These are phyloP conservation scores for Ormyrus pomaceus DNA, from an alignment of 2,888 invertebrate species.

Conservation along the genomic window DNA sequence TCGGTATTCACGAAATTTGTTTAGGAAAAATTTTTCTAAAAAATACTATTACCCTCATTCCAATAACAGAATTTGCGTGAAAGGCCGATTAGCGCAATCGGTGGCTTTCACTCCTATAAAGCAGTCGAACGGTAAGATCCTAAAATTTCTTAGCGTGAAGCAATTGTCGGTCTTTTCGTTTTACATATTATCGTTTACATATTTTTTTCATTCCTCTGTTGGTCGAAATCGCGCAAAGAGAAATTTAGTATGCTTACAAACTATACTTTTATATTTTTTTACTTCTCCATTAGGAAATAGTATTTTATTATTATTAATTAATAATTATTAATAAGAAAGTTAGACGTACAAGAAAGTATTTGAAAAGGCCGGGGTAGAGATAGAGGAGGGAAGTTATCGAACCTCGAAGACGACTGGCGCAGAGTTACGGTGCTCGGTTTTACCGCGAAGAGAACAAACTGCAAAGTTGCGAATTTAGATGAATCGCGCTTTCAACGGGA, in stretches of 20 bases:
- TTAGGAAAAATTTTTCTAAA: constrained; percentile 65
- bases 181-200: constrained; percentile 12
- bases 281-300: constrained; percentile 34
- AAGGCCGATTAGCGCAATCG: constrained; percentile 14
- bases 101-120: constrained; percentile 33
- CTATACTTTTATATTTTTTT: constrained; percentile 29
- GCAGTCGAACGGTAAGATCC: constrained; percentile 52
- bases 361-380: background rate
- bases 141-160: constrained; percentile 54
- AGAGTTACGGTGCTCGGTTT: constrained; percentile 25
- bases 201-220: constrained; percentile 29
- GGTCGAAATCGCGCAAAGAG: constrained; percentile 54
- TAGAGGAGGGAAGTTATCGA: constrained; percentile 18
- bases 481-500: constrained; percentile 49
- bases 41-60: constrained; percentile 66
- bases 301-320: constrained; percentile 28
- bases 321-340: constrained; percentile 45
- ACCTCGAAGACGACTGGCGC: constrained; percentile 44
- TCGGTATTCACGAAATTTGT: constrained; percentile 61
- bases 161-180: constrained; percentile 43
- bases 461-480: constrained; percentile 56
- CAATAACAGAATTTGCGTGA: constrained; percentile 51
- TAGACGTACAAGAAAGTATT: constrained; percentile 37
- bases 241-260: constrained; percentile 47
- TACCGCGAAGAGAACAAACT: constrained; percentile 49